Evolutionary conservation across 2,797 vertebrate species (phyloP), one percentile per base, ranked within the genome.

Genomic region (Lutjanus argentimaculatus): DNA sequence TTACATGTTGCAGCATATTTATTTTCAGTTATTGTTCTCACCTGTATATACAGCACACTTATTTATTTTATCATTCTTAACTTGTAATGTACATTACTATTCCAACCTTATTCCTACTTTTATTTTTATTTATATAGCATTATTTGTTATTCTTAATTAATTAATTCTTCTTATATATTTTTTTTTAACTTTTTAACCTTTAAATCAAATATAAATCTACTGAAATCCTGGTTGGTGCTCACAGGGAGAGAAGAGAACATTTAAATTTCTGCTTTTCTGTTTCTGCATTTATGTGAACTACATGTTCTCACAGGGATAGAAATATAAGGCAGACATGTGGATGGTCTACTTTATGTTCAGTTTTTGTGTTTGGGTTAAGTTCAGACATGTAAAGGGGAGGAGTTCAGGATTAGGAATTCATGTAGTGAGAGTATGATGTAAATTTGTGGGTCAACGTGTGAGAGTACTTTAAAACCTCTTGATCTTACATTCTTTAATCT

Each of bases 311-410:
- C 22, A 40, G 57, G 8, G 40, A 64, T 17, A 52, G 11, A 62
- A 49, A 64, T 12, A 56, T 11, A 21, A 53, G 8, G 42, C 48
- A 43, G 36, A 61, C 8, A 30, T 11, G 14, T 19, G 17, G 15
- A 55, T 46, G 4, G 43, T 40, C 17, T 51, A 13, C 12, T 14
- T 36, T 56, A 55, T 2, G 42, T 73, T 57, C 1, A 49, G 11
- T 51, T 53, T 56, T 22, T 45, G 12, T 43, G 45, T n/a, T 22
- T 14, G 36, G 43, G 40, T 1, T 45, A 63, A 25, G 16, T 72
- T 78, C 12, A 42, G 51, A 4, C 58, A 74, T 30, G 59, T 46
- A 51, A 67, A 66, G 5, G 15, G 21, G 49, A 62, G 16, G 17
- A n/a, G 10, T 57, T 67, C n/a, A 14, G 7, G 14, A n/a, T 57